Evolutionary conservation across 2,888 invertebrate genomes (phyloP).

Genomic region (Biston betularia): DNA sequence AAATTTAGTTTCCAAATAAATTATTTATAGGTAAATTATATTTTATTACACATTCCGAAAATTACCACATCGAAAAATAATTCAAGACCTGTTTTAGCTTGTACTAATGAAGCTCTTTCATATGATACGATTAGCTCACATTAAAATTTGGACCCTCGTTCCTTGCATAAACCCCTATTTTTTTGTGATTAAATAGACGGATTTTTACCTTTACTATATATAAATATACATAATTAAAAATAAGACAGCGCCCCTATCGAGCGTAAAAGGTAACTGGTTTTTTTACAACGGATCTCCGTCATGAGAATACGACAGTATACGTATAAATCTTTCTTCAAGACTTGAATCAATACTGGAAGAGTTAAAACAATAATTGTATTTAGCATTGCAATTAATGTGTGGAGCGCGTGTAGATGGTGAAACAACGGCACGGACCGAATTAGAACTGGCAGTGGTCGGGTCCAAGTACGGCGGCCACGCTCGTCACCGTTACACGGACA

Average conservation of each 20-base stretch:
- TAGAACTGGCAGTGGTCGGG: constrained; percentile 72
- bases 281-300: background rate
- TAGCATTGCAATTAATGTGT: constrained; percentile 40
- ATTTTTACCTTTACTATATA: no score
- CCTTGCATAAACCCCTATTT: no score
- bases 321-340: background rate
- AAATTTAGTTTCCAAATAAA: no score
- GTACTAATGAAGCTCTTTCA: no score
- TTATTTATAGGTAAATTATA: no score
- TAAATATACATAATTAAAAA: no score
- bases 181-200: no score
- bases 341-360: constrained; percentile 17
- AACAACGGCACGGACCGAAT: constrained; percentile 63
- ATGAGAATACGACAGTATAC: background rate
- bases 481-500: background rate
- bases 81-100: no score
- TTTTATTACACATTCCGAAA: no score
- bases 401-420: constrained; percentile 57
- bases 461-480: constrained; percentile 51
- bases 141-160: no score
- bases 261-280: background rate
- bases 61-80: no score
- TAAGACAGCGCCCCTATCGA: background rate
- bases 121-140: no score
- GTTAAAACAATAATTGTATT: constrained; percentile 35